These are phyloP conservation scores for Heterochromis multidens DNA, from an alignment of 2,113 vertebrate genomes.

Conservation along the genomic window DNA sequence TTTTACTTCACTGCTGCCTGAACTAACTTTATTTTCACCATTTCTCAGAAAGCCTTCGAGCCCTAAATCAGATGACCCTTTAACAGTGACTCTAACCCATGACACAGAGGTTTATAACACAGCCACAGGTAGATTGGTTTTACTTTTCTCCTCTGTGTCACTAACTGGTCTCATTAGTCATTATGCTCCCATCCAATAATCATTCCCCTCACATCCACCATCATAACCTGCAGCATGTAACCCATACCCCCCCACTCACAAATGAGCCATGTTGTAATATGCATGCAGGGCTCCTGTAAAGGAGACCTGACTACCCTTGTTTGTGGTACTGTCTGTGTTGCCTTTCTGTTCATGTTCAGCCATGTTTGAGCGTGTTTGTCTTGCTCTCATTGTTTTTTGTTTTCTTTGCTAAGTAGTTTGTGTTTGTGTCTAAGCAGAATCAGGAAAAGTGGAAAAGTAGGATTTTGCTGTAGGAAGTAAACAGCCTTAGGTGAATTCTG, in stretches of 20 bases:
- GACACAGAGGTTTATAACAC: conserved; percentile 60
- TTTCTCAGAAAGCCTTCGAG: conserved; percentile 79
- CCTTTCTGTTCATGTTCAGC: not conserved
- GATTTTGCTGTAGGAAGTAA: not conserved
- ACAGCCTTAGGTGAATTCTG: not conserved
- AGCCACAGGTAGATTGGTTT: conserved; percentile 67
- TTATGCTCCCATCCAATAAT: not conserved
- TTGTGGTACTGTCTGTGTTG: not conserved
- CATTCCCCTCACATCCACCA: not conserved
- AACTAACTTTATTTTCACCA: conserved; percentile 63
- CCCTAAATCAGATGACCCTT: conserved; percentile 74
- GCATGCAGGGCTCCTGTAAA: conserved; percentile 24
- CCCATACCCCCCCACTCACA: not conserved
- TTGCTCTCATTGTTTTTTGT: not conserved
- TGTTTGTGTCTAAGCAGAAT: not conserved
- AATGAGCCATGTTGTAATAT: not conserved
- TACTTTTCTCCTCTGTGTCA: conserved; percentile 19
- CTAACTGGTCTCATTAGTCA: conserved; percentile 5
- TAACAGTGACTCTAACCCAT: conserved; percentile 68
- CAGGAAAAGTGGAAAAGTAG: not conserved
- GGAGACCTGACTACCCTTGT: not conserved
- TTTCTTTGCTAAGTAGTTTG: not conserved
- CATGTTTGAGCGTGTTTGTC: not conserved
- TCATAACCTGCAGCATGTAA: not conserved
- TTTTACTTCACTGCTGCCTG: conserved; percentile 2